Conservation (phyloP, 2,113 vertebrate genomes). For the Dascyllus trimaculatus region DNA sequence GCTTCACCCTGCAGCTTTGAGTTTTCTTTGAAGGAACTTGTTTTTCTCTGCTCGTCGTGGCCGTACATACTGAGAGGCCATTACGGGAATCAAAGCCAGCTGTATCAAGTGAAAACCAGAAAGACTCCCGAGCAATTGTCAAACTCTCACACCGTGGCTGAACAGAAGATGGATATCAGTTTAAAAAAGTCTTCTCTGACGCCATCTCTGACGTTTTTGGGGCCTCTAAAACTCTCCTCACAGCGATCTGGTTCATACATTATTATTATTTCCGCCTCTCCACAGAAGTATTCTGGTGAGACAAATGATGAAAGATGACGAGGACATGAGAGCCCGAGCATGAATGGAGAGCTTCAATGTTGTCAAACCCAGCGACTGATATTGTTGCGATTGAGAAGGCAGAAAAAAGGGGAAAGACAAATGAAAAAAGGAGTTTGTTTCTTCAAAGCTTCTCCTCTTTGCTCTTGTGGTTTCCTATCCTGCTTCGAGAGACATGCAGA, state of each 20-base stretch:
- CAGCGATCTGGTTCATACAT: slow-evolving; percentile 14
- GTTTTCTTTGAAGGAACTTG: neutral
- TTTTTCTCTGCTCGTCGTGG: neutral
- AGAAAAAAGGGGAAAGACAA: neutral
- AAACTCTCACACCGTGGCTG: no score
- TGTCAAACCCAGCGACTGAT: slow-evolving; percentile 33
- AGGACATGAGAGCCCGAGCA: slow-evolving; percentile 2
- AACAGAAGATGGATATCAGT: no score
- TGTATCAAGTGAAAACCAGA: no score
- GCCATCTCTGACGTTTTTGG: slow-evolving; percentile 1
- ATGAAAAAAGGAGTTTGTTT: slow-evolving; percentile 2
- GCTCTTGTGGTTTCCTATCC: slow-evolving; percentile 33
- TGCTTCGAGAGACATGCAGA: slow-evolving; percentile 25
- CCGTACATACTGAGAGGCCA: neutral
- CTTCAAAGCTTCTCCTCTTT: slow-evolving; percentile 44
- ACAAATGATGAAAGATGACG: slow-evolving; percentile 16
- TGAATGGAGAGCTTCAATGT: slow-evolving; percentile 15
- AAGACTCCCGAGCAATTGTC: no score
- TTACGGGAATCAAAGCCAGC: neutral
- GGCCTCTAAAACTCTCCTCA: slow-evolving; percentile 12
- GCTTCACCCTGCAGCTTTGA: neutral
- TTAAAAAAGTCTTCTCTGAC: no score
- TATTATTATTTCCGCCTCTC: slow-evolving; percentile 12
- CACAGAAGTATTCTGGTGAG: slow-evolving; percentile 18
- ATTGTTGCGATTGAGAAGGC: slow-evolving; percentile 1